These are phyloP conservation scores for Isurus oxyrinchus DNA, from an alignment of 2,113 vertebrate genomes.

Conservation along the genomic window DNA sequence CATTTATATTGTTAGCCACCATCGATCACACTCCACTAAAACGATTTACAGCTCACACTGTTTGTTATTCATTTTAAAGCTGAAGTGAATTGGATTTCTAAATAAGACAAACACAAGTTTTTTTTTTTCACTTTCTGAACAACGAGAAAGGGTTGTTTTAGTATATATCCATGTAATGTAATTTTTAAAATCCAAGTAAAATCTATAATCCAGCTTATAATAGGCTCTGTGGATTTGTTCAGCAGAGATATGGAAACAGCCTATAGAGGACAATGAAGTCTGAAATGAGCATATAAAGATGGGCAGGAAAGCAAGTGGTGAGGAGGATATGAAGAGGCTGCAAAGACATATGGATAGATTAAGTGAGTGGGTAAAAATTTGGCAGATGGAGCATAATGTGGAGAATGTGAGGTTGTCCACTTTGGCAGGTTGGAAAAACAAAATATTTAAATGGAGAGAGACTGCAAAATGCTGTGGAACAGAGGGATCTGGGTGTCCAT, in stretches of 20 bases:
- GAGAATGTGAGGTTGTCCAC: no score
- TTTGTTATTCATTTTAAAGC: not conserved
- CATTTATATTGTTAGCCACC: not conserved
- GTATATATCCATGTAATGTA: not conserved
- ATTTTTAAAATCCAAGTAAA: not conserved
- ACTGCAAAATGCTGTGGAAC: no score
- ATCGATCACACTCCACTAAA: not conserved
- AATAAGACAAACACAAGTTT: not conserved
- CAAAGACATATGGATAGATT: no score
- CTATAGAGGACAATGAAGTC: not conserved
- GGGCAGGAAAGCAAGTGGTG: no score
- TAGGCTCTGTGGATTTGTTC: not conserved
- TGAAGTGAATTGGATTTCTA: not conserved
- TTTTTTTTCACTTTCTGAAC: not conserved
- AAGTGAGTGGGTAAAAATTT: no score
- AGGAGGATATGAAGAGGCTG: no score
- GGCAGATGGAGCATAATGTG: no score
- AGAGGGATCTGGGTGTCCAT: no score
- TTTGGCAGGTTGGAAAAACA: no score
- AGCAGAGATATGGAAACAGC: not conserved
- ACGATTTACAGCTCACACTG: not conserved
- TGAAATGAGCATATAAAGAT: not conserved
- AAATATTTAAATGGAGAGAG: no score
- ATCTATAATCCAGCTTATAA: not conserved
- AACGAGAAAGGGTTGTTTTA: not conserved